Conservation (phyloP, 1,140 invertebrate genomes). For the Antheraea mylitta region DNA sequence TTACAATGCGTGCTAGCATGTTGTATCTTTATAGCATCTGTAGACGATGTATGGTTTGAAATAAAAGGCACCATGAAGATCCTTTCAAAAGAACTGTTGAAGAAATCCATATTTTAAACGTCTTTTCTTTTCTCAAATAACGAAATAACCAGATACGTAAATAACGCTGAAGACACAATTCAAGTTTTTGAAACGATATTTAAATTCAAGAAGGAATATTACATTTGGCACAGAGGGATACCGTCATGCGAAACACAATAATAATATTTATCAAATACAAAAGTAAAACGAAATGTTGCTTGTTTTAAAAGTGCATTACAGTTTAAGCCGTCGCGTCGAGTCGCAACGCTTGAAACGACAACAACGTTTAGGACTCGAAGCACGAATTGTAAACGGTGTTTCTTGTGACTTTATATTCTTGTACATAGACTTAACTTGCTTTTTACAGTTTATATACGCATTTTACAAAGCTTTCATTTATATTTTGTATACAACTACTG, state of each 20-base stretch:
- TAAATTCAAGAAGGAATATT: background rate
- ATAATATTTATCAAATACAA: constrained; percentile 2
- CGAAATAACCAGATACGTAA: too few relatives aligned
- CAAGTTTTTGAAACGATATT: background rate
- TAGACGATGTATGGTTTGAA: too few relatives aligned
- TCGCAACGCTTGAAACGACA: background rate
- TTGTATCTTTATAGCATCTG: too few relatives aligned
- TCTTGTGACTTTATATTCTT: background rate
- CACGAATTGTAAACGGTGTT: constrained; percentile 4
- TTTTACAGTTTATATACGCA: background rate
- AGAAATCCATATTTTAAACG: too few relatives aligned
- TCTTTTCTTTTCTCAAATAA: too few relatives aligned
- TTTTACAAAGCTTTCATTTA: too few relatives aligned
- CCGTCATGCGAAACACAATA: background rate
- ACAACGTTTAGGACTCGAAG: constrained; percentile 3
- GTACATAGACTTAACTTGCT: background rate
- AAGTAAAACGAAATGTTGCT: background rate
- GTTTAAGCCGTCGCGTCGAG: background rate
- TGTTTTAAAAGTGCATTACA: constrained; percentile 3
- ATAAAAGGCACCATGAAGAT: too few relatives aligned
- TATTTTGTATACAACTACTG: too few relatives aligned
- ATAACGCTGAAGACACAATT: background rate
- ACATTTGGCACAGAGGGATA: background rate
- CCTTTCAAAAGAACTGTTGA: too few relatives aligned
- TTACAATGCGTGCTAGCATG: too few relatives aligned